Evolutionary conservation across 1,140 invertebrate species (phyloP), one percentile per base, ranked within the genome.

Genomic region (Cyclargus thomasi): DNA sequence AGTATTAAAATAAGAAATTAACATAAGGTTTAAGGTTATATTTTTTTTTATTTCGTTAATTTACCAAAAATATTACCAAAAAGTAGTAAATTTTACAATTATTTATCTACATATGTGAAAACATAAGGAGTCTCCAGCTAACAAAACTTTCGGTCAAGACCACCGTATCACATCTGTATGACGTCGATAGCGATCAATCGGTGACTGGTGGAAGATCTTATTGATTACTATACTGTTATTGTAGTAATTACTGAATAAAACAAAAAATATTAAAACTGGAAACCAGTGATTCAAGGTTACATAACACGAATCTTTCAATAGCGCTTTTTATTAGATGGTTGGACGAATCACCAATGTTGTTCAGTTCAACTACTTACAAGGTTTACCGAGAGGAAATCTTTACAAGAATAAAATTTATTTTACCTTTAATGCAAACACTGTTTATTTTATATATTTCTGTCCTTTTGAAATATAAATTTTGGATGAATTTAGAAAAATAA

Each of bases 231-330:
- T 7, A 59, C 8, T 20, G 11, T 21, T 59, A 59, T 59, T 11
- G 8, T 11, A 59, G 17, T 22, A 59, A 20, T 20, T 20, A 59
- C 17, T 20, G 6, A 20, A 62, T 62, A 35, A 36, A 62, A 72
- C 81, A 76, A 47, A 47, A 47, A 47, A 47, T 4, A 89, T 86
- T 85, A 85, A 85, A 86, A 87, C 78, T 74, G 67, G 76, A 78
- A 82, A 86, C 83, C 80, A 81, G 86, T 86, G 85, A 89, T 86
- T 86, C 85, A 89, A 89, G 86, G 86, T 89, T 89, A 89, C 85
- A 85, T 89, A 89, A 89, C 82, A 77, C 80, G 77, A 79, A 81
- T 77, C 79, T 83, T 85, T 83, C 77, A 79, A 80, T 78, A 73
- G 73, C 73, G 67, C 79, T 69, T 72, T 68, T 68, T 76, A 77